phyloP scores from a whole-genome alignment of 1,140 invertebrate species.

The Drosophila ercepeae region DNA sequence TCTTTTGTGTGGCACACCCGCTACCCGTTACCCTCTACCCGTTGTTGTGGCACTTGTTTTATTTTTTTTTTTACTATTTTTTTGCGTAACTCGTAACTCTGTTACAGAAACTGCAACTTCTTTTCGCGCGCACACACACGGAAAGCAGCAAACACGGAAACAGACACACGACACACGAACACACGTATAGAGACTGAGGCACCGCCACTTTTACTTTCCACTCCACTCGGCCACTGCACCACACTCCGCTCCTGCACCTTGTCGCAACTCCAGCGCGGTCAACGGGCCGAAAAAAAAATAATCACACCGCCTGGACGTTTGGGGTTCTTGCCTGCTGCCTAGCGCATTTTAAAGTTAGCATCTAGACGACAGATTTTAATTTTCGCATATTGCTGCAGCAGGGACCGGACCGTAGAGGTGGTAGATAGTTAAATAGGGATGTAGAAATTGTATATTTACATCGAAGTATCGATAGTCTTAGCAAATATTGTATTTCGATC shows the following conservation, averaged over 20 bases:
- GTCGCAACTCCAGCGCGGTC: not conserved
- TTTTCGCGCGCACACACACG: conserved; percentile 55
- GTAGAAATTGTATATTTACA: no score
- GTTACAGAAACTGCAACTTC: conserved; percentile 52
- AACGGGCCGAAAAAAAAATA: conserved; percentile 15
- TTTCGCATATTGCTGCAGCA: conserved; percentile 3
- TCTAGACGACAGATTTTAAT: conserved; percentile 11
- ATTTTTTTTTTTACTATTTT: conserved; percentile 13
- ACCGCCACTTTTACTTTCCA: conserved; percentile 70
- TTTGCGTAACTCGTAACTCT: conserved; percentile 77
- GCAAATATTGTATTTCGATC: no score
- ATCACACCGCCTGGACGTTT: conserved; percentile 11
- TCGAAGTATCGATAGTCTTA: no score
- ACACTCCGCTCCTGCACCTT: conserved; percentile 6
- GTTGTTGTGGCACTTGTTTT: not conserved
- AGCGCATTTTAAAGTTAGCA: conserved; percentile 24
- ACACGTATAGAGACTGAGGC: conserved; percentile 34
- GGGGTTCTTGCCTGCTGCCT: conserved; percentile 1
- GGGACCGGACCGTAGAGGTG: not conserved
- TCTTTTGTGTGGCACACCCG: conserved; percentile 17
- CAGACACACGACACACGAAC: conserved; percentile 20
- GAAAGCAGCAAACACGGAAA: conserved; percentile 17
- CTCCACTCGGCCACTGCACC: conserved; percentile 13
- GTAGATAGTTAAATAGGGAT: not conserved
- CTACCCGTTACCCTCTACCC: not conserved